phyloP scores from a whole-genome alignment of 2,113 vertebrate genomes.

The Orycteropus afer region DNA sequence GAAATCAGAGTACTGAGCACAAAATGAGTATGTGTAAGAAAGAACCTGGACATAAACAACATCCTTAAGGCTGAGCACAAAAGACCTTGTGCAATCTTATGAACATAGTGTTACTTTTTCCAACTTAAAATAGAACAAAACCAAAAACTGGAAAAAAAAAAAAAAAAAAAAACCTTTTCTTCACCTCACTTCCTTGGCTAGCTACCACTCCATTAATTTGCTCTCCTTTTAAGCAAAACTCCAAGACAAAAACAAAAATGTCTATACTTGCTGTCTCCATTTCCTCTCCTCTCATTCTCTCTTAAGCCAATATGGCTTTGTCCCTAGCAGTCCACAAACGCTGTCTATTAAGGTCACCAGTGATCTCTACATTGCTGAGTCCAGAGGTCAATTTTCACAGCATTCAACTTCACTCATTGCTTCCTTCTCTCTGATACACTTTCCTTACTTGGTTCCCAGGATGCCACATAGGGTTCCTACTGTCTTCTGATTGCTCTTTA shows the following conservation, averaged over 20 bases:
- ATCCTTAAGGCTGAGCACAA: neutral
- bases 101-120: neutral
- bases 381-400: neutral
- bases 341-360: neutral
- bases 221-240: slow-evolving; percentile 12
- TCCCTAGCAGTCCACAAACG: neutral
- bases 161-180: neutral
- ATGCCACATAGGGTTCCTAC: neutral
- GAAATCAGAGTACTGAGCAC: neutral
- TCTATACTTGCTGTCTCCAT: neutral
- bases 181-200: neutral
- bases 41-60: neutral
- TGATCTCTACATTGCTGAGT: neutral
- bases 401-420: rapidly evolving
- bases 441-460: neutral
- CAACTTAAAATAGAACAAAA: neutral
- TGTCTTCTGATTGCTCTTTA: neutral
- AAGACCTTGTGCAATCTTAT: neutral
- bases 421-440: neutral
- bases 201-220: neutral
- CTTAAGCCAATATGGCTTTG: neutral
- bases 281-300: neutral
- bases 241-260: neutral
- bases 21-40: neutral
- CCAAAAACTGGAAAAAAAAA: neutral